Evolutionary conservation across 2,888 invertebrate species (phyloP).

Genomic region (Drosophila suboccidentalis): DNA sequence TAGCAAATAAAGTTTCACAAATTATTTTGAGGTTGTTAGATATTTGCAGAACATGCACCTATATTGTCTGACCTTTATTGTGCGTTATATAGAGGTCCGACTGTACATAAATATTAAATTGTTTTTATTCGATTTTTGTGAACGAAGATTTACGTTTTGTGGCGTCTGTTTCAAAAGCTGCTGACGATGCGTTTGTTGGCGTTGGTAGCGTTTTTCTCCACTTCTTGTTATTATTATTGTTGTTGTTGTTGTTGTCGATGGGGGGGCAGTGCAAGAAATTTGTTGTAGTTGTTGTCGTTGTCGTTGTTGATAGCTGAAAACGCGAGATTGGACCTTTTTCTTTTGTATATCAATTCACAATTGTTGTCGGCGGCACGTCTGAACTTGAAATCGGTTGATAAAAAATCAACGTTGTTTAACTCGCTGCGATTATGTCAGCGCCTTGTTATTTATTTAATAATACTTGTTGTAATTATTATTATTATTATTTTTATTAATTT

Average conservation of each 20-base stretch:
- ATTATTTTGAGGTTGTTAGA: not conserved
- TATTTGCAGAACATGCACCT: not conserved
- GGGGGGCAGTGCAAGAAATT: constrained; percentile 61
- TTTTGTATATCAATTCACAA: constrained; percentile 77
- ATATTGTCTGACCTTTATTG: no score
- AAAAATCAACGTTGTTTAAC: constrained; percentile 40
- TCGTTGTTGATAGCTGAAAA: constrained; percentile 48
- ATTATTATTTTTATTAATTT: constrained; percentile 8
- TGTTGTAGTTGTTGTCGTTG: constrained; percentile 8
- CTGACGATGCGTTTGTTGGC: constrained; percentile 45
- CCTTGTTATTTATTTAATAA: constrained; percentile 43
- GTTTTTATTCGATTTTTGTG: constrained; percentile 6
- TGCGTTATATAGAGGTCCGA: not conserved
- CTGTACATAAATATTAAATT: constrained; percentile 4
- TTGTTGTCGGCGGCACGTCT: constrained; percentile 68
- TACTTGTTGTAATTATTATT: constrained; percentile 13
- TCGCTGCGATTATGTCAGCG: constrained; percentile 61
- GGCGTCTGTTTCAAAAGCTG: constrained; percentile 34
- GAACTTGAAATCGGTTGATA: constrained; percentile 64
- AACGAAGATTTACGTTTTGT: constrained; percentile 65
- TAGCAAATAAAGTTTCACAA: no score
- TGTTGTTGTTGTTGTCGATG: constrained; percentile 26
- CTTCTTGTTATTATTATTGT: not conserved
- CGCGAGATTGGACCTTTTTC: constrained; percentile 52
- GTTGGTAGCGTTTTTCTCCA: constrained; percentile 41